Evolutionary conservation across 2,888 invertebrate genomes (phyloP), one percentile per base, ranked within the genome.

Genomic region (Apodemia mormo): DNA sequence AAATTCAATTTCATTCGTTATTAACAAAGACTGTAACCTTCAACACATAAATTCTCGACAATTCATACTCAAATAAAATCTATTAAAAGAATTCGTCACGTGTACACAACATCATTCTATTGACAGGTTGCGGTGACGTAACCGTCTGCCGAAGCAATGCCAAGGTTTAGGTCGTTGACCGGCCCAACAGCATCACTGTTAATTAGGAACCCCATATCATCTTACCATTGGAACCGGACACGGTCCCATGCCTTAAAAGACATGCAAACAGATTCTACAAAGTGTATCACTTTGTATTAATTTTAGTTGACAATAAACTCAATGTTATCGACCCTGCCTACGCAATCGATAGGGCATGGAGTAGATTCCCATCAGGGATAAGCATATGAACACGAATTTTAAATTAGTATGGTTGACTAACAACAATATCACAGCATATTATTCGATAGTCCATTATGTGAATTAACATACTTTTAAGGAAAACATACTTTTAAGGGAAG

Each of bases 81-180:
- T 65, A 54, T 71, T 68, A 71, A 72, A 68, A 65, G 68, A 71
- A 71, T 74, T 69, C 73, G 68, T 66, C 71, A 70, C 67, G 71
- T 70, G 71, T 76, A 74, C 74, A 76, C 74, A 76, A 69, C 69
- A 61, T 70, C 75, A 66, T 76, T 76, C 76, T 77, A 80, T 79
- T 78, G 80, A 77, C 81, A 80, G 75, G 77, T 75, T 74, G 76
- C 76, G 77, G 43, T 61, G 68, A 68, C 68, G 68, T 68, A 56
- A 68, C 43, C 68, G 68, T 68, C 68, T 68, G 68, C 22, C 68
- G 68, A 58, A 68, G 78, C 88, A 88, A 85, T 87, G 89, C 88
- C 89, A 89, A 89, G 89, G 89, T 78, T 76, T 74, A 74, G 71
- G 87, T 85, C 88, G 80, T 72, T 82, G 89, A 86, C 86, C 88